Conservation (phyloP, 2,113 vertebrate species). For the Mola mola region DNA sequence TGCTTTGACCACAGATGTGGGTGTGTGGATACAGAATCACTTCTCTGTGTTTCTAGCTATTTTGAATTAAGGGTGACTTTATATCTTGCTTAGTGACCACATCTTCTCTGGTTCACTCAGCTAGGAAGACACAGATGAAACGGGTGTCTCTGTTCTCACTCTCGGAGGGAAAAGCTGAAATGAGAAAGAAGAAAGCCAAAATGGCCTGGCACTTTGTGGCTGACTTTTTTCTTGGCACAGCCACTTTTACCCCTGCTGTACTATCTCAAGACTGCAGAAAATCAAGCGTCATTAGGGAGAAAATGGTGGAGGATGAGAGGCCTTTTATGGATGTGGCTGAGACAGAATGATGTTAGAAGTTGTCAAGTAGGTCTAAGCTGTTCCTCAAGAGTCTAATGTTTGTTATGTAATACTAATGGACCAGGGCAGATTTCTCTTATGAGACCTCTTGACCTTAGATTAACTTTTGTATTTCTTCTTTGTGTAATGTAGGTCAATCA, state of each 20-base stretch:
- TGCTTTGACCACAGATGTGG: constrained; percentile 31
- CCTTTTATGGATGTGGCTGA: constrained; percentile 71
- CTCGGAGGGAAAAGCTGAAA: constrained; percentile 36
- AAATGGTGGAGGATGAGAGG: constrained; percentile 38
- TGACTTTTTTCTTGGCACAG: constrained; percentile 59
- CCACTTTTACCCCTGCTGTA: constrained; percentile 33
- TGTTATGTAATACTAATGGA: constrained; percentile 43
- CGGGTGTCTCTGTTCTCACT: constrained; percentile 29
- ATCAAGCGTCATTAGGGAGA: constrained; percentile 44
- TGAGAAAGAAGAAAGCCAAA: constrained; percentile 24
- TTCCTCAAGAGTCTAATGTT: constrained; percentile 22
- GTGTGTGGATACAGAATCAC: constrained; percentile 24
- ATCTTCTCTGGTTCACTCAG: constrained; percentile 19
- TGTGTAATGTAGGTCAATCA: background rate
- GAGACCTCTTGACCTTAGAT: constrained; percentile 4
- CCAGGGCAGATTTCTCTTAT: constrained; percentile 25
- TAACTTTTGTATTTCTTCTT: constrained; percentile 25
- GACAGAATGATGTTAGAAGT: constrained; percentile 52
- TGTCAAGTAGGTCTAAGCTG: constrained; percentile 36
- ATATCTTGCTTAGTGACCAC: constrained; percentile 17
- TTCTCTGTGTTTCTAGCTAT: constrained; percentile 6
- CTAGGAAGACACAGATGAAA: constrained; percentile 11
- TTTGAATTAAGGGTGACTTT: constrained; percentile 42
- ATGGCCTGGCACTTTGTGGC: constrained; percentile 25
- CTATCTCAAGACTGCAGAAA: constrained; percentile 49